A percentile compares a stretch with the other conserved stretches of the same genome.
These are phyloP conservation scores for Adineta ricciae DNA, from an alignment of 2,888 invertebrate genomes.

Conservation along the genomic window DNA sequence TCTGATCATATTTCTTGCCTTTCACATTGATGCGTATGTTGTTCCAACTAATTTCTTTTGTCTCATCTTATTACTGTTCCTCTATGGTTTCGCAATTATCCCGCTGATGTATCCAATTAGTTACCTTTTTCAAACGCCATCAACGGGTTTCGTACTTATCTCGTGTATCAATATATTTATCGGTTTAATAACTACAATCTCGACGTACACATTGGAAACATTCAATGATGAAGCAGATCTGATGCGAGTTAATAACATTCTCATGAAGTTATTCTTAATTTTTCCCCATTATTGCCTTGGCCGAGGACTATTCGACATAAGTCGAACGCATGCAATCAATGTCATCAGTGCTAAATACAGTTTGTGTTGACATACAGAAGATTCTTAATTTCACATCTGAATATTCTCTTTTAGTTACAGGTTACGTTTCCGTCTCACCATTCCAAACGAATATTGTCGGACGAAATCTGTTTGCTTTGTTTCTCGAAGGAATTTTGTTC, in stretches of 20 bases:
- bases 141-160: constrained; percentile 70
- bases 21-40: constrained; percentile 60
- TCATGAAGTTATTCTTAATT: constrained; percentile 25
- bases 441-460: constrained; percentile 60
- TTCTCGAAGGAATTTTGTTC: constrained; percentile 59
- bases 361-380: not conserved
- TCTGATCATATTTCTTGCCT: constrained; percentile 58
- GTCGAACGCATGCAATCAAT: not conserved
- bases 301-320: constrained; percentile 28
- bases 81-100: constrained; percentile 64
- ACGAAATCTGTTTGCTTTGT: constrained; percentile 61
- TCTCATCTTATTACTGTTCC: constrained; percentile 57
- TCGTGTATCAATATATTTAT: constrained; percentile 71
- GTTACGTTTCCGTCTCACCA: constrained; percentile 35
- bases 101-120: constrained; percentile 62
- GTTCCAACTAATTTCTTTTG: constrained; percentile 47
- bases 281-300: constrained; percentile 34
- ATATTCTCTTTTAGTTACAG: not conserved
- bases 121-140: constrained; percentile 51
- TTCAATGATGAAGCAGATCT: constrained; percentile 21
- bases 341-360: constrained; percentile 2
- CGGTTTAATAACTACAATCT: constrained; percentile 56
- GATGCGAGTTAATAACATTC: constrained; percentile 4
- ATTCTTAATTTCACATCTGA: no score
- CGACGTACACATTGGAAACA: constrained; percentile 52